A percentile compares a stretch with the other conserved stretches of the same genome.
Conservation (phyloP, 2,797 vertebrate species). For the Neoniphon sammara region DNA sequence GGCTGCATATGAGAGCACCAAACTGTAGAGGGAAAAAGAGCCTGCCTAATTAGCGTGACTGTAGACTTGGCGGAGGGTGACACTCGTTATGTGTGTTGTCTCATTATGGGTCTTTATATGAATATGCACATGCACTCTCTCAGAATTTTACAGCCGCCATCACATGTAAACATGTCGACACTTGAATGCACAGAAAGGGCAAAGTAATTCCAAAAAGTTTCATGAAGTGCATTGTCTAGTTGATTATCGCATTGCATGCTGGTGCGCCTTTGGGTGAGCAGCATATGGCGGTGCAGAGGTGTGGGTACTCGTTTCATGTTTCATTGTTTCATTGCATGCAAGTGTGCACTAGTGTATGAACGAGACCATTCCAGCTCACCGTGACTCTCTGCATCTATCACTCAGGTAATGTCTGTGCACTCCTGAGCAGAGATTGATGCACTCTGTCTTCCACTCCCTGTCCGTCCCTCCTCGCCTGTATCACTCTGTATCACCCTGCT, state of each 20-base stretch:
- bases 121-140: slow-evolving; percentile 64
- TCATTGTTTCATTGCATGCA: slow-evolving; percentile 13
- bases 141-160: slow-evolving; percentile 32
- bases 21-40: slow-evolving; percentile 58
- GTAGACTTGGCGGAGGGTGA: slow-evolving; percentile 57
- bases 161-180: slow-evolving; percentile 24
- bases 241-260: slow-evolving; percentile 24
- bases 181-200: slow-evolving; percentile 19
- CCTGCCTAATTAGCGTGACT: slow-evolving; percentile 78
- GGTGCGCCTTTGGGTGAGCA: slow-evolving; percentile 10
- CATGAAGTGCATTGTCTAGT: slow-evolving; percentile 13
- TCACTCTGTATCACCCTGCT: slow-evolving; percentile 68
- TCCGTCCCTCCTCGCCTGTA: slow-evolving; percentile 40
- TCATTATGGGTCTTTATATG: slow-evolving; percentile 63
- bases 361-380: slow-evolving; percentile 20
- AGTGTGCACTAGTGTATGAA: slow-evolving; percentile 30
- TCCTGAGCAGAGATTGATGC: slow-evolving; percentile 60
- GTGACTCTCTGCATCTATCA: slow-evolving; percentile 45
- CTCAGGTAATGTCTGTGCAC: slow-evolving; percentile 46
- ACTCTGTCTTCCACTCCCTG: slow-evolving; percentile 47
- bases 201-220: slow-evolving; percentile 36
- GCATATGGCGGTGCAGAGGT: not conserved
- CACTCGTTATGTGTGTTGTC: slow-evolving; percentile 61
- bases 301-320: slow-evolving; percentile 5
- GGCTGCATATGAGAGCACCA: slow-evolving; percentile 61